Conservation (phyloP, 2,888 invertebrate genomes). For the Pinctada fucata region DNA sequence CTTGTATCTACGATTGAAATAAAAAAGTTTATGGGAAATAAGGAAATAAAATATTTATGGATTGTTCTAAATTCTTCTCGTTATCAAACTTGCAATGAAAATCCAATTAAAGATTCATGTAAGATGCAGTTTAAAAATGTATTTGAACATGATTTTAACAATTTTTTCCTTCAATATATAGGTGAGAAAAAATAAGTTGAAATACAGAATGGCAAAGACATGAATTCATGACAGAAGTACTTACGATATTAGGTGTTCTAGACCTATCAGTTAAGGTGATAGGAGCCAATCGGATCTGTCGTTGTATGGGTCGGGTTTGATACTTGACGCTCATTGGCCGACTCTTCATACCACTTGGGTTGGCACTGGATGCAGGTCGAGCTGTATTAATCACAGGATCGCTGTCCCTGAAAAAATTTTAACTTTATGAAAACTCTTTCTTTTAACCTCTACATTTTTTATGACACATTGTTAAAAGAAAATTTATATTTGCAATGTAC, state of each 20-base stretch:
- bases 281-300: conserved; percentile 51
- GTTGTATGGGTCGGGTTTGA: conserved; percentile 1
- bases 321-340: conserved; percentile 30
- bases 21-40: too few species aligned
- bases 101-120: too few species aligned
- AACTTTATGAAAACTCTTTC: not conserved
- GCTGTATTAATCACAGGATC: conserved; percentile 45
- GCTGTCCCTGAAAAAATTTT: conserved; percentile 53
- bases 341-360: conserved; percentile 40
- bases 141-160: too few species aligned
- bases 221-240: conserved; percentile 16
- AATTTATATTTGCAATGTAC: too few species aligned
- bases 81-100: too few species aligned
- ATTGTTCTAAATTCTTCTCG: too few species aligned
- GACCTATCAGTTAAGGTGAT: conserved; percentile 51
- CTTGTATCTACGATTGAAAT: too few species aligned
- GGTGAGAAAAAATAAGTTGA: not conserved
- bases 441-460: too few species aligned
- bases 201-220: not conserved
- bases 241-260: conserved; percentile 64
- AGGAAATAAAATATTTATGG: too few species aligned
- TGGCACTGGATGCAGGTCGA: conserved; percentile 52
- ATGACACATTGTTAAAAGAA: too few species aligned
- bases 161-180: too few species aligned
- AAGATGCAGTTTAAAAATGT: too few species aligned